These are phyloP conservation scores for Eulithis testata DNA, from an alignment of 2,888 invertebrate genomes.

Conservation along the genomic window DNA sequence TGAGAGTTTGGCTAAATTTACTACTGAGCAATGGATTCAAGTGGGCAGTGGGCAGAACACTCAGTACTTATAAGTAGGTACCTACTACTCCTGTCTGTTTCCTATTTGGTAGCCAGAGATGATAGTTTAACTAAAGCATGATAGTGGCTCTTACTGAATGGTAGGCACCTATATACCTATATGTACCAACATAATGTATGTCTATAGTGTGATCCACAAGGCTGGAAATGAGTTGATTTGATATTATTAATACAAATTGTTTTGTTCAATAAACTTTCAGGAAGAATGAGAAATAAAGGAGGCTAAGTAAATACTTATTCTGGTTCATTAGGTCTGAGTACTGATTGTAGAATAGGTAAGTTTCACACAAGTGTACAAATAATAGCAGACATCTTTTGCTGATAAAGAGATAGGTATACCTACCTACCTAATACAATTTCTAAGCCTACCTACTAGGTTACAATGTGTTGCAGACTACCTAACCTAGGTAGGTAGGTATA, in stretches of 20 bases:
- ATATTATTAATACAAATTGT: too few relatives aligned
- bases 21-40: neutral
- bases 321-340: too few relatives aligned
- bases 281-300: too few relatives aligned
- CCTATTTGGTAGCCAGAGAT: neutral
- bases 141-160: too few relatives aligned
- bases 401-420: constrained; percentile 38
- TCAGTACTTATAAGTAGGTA: neutral
- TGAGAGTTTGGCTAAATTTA: constrained; percentile 2
- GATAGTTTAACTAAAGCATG: neutral
- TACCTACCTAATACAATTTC: constrained; percentile 21
- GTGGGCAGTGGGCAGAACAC: constrained; percentile 10
- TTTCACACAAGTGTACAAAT: neutral
- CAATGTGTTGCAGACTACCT: too few relatives aligned
- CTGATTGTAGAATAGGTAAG: neutral
- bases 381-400: constrained; percentile 14
- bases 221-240: too few relatives aligned
- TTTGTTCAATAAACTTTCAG: too few relatives aligned
- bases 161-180: too few relatives aligned
- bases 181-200: too few relatives aligned
- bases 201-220: too few relatives aligned
- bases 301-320: too few relatives aligned
- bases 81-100: neutral
- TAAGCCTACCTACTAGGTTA: too few relatives aligned
- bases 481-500: neutral